Conservation (phyloP, 2,113 vertebrate genomes). For the Ranitomeya variabilis region DNA sequence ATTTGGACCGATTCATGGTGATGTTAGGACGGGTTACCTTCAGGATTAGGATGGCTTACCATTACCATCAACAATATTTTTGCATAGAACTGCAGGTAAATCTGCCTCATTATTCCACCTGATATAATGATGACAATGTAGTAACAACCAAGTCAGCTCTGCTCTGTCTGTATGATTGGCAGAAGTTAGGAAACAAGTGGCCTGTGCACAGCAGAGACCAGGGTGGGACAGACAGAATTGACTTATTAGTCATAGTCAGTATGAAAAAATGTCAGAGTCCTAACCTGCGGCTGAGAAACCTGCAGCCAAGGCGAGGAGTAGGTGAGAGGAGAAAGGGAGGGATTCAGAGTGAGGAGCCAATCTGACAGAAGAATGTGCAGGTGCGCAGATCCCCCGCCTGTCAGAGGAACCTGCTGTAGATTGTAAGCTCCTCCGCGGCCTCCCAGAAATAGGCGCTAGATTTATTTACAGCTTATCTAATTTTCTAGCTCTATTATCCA, state of each 20-base stretch:
- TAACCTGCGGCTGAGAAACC: not conserved
- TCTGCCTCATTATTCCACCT: too few species aligned
- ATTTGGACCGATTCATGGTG: too few species aligned
- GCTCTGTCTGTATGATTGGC: not conserved
- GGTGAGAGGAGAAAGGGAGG: not conserved
- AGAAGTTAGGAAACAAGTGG: not conserved
- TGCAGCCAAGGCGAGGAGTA: not conserved
- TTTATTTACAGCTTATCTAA: too few species aligned
- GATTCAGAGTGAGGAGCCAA: not conserved
- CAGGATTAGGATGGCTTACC: too few species aligned
- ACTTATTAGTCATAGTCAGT: conserved; percentile 8
- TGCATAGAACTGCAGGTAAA: too few species aligned
- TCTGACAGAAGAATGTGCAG: not conserved
- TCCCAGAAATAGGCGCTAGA: not conserved
- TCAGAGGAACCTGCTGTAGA: not conserved
- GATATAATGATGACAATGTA: too few species aligned
- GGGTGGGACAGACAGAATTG: not conserved
- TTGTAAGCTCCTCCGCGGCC: not conserved
- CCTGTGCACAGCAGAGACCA: not conserved
- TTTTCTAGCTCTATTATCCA: not conserved
- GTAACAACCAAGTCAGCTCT: too few species aligned
- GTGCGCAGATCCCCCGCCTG: not conserved
- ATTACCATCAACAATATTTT: too few species aligned
- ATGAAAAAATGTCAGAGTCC: not conserved
- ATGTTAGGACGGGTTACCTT: too few species aligned